Evolutionary conservation across 2,888 invertebrate species (phyloP).

Genomic region (Galeopsomyia nigrocyanea): DNA sequence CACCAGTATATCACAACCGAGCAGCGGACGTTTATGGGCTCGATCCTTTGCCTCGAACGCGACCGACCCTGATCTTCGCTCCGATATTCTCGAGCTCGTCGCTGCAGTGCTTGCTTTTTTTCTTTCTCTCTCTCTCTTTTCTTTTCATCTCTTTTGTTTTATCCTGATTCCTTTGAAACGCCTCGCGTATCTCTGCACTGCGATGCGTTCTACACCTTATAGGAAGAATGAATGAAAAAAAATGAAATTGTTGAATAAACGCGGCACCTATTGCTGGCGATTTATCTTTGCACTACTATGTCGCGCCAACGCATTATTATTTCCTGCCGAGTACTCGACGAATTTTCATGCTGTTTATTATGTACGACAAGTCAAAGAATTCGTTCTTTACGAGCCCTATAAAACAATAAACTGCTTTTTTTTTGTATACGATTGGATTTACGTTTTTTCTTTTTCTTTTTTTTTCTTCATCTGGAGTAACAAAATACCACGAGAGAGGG

Average conservation of each 20-base stretch:
- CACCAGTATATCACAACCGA: constrained; percentile 59
- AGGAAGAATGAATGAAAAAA: no score
- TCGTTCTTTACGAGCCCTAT: constrained; percentile 61
- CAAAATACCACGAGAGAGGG: constrained; percentile 35
- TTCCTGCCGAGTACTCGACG: no score
- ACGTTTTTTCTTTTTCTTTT: constrained; percentile 40
- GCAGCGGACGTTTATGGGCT: constrained; percentile 59
- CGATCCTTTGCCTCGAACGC: constrained; percentile 47
- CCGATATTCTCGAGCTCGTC: not conserved
- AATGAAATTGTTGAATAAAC: no score
- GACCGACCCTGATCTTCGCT: constrained; percentile 3
- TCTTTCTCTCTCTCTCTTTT: no score
- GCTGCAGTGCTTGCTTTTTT: no score
- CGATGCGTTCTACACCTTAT: no score
- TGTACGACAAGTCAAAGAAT: no score
- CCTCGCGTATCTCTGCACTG: not conserved
- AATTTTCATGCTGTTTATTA: no score
- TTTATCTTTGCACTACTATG: no score
- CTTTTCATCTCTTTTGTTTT: constrained; percentile 12
- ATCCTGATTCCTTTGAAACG: not conserved
- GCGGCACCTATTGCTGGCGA: no score
- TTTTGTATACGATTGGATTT: constrained; percentile 52
- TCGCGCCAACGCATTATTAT: no score
- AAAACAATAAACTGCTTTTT: constrained; percentile 64
- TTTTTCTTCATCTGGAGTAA: not conserved